Evolutionary conservation across 2,888 invertebrate species (phyloP).

Genomic region (Seira sanloemensis): DNA sequence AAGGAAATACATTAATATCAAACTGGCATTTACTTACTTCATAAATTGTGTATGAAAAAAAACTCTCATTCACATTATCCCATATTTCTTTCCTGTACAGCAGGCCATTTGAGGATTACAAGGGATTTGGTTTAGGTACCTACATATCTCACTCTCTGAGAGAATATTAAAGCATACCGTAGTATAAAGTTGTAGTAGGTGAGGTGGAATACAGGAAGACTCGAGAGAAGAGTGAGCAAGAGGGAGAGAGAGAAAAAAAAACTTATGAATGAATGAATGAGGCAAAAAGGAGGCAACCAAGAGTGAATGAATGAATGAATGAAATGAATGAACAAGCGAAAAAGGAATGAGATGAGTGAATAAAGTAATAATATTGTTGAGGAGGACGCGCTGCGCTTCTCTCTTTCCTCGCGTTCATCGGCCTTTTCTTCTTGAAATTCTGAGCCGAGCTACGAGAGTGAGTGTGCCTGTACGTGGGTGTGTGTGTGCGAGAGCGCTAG

Average conservation of each 20-base stretch:
- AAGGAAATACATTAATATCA: background rate
- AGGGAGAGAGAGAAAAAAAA: background rate
- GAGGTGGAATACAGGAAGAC: slow-evolving; percentile 8
- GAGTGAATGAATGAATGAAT: slow-evolving; percentile 56
- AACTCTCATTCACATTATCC: background rate
- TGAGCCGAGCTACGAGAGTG: slow-evolving; percentile 22
- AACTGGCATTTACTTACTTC: background rate
- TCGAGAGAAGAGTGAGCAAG: background rate
- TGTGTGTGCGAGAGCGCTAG: slow-evolving; percentile 11
- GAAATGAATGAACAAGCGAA: slow-evolving; percentile 18
- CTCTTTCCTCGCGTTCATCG: slow-evolving; percentile 42
- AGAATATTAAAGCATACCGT: background rate
- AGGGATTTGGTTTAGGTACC: slow-evolving; percentile 11
- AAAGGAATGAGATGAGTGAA: slow-evolving; percentile 10
- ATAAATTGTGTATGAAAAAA: no score
- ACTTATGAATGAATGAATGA: slow-evolving; percentile 39
- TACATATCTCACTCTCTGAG: background rate
- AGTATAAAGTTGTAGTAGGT: background rate
- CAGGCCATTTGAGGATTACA: slow-evolving; percentile 8
- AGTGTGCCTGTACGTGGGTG: background rate
- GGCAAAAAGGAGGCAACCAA: no score
- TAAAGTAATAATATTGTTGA: slow-evolving; percentile 25
- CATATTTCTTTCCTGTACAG: background rate
- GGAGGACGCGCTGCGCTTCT: slow-evolving; percentile 19
- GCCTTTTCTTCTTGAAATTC: slow-evolving; percentile 21